Evolutionary conservation across 1,140 invertebrate species (phyloP).

Genomic region (Bathynomus jamesi): DNA sequence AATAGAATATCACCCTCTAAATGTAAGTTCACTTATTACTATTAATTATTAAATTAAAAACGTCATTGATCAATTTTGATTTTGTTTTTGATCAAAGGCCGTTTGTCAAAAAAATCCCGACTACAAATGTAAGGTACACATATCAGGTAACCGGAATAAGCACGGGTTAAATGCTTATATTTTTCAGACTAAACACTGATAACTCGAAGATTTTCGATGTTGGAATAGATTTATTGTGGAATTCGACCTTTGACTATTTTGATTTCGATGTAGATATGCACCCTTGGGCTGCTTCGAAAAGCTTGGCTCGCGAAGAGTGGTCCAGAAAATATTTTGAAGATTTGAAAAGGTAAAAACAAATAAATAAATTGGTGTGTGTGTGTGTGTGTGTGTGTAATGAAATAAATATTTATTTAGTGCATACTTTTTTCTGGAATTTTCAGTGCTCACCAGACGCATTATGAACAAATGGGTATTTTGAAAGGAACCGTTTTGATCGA

Average conservation of each 20-base stretch:
- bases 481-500: slow-evolving; percentile 49
- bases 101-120: too few species aligned
- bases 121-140: too few species aligned
- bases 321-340: slow-evolving; percentile 55
- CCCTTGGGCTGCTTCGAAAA: slow-evolving; percentile 50
- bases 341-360: slow-evolving; percentile 51
- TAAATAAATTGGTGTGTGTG: too few species aligned
- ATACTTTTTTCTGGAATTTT: neutral
- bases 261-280: slow-evolving; percentile 60
- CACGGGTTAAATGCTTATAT: too few species aligned
- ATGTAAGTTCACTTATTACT: too few species aligned
- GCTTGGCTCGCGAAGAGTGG: slow-evolving; percentile 58
- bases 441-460: slow-evolving; percentile 59
- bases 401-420: too few species aligned
- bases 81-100: too few species aligned
- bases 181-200: neutral
- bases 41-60: too few species aligned
- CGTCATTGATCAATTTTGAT: too few species aligned
- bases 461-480: slow-evolving; percentile 59
- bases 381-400: too few species aligned
- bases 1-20: too few species aligned
- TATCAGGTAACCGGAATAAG: too few species aligned
- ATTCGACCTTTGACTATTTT: slow-evolving; percentile 46
- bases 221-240: slow-evolving; percentile 42
- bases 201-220: slow-evolving; percentile 36